Conservation (phyloP, 1,140 invertebrate species). For the Thrips palmi region DNA sequence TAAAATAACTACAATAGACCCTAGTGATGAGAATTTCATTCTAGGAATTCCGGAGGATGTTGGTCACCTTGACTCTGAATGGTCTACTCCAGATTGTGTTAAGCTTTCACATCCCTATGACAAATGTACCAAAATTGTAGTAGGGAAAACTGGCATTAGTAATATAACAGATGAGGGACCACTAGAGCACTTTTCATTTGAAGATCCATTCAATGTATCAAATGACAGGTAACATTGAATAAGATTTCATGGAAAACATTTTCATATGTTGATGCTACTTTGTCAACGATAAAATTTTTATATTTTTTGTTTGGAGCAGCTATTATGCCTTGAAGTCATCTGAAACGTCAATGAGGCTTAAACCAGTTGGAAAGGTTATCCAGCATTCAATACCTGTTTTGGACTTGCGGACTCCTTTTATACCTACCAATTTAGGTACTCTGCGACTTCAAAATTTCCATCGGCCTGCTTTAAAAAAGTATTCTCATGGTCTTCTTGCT, state of each 20-base stretch:
- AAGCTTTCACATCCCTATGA: constrained; percentile 87
- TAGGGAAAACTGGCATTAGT: constrained; percentile 91
- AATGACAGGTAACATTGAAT: constrained; percentile 64
- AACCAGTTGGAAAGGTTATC: constrained; percentile 66
- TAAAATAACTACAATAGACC: constrained; percentile 86
- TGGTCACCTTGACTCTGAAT: constrained; percentile 54
- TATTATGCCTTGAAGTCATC: constrained; percentile 83
- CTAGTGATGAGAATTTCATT: constrained; percentile 97
- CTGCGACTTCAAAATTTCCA: constrained; percentile 85
- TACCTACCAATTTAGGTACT: constrained; percentile 78
- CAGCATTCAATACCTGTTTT: constrained; percentile 96
- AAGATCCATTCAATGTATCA: constrained; percentile 96
- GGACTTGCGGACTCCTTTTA: constrained; percentile 85
- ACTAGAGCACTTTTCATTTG: constrained; percentile 70
- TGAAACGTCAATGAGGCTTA: constrained; percentile 53
- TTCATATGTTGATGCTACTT: not conserved
- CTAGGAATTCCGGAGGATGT: constrained; percentile 77
- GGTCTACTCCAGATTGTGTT: constrained; percentile 29
- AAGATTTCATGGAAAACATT: not conserved
- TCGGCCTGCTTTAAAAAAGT: constrained; percentile 73
- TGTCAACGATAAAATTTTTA: not conserved
- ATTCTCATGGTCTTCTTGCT: constrained; percentile 62
- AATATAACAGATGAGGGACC: constrained; percentile 82
- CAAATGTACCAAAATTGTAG: constrained; percentile 88
- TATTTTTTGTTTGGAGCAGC: constrained; percentile 21